Evolutionary conservation across 2,888 invertebrate species (phyloP), one percentile per base, ranked within the genome.

Genomic region (Stomorhina lunata): DNA sequence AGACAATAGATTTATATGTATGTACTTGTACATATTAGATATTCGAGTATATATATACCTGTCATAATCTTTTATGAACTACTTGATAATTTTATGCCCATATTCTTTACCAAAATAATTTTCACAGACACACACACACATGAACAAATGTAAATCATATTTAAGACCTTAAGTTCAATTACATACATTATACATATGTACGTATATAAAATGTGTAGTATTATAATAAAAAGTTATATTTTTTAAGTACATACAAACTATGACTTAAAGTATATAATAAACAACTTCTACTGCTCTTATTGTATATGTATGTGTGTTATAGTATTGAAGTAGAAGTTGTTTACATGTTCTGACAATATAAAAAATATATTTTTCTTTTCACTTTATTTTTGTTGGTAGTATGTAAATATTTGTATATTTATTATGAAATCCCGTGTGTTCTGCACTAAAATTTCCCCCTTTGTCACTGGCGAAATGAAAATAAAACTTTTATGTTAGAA

Each of bases 371-470:
- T 37, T 37, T 48, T 34, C 34, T 59, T 34, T n/a, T 68, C 45
- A 40, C 48, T 68, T 61, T 34, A n/a, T 34, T 66, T 10, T 32
- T 25, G 69, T 50, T 68, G 12, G 34, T 27, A 57, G 27, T 27
- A 48, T 63, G 45, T 71, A 65, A 78, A 78, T 78, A 71, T 78
- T 65, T 48, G 48, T 48, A 34, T 66, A 40, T 76, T 73, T 76
- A 53, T 61, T 78, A 71, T 59, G n/a, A 65, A 63, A 55, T 78
- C 63, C 48, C 71, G 7, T 55, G 45, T 48, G 63, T 27, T 78
- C 66, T 53, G n/a, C 34, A 27, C 20, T 15, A 43, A 6, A 71
- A 55, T 63, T n/a, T 78, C 27, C 15, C 55, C 34, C 15, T 7
- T 57, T 53, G 48, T 43, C 27, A 27, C 7, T 25, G 27, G 7